Evolutionary conservation across 2,888 invertebrate species (phyloP).

Genomic region (Chydorus sphaericus): DNA sequence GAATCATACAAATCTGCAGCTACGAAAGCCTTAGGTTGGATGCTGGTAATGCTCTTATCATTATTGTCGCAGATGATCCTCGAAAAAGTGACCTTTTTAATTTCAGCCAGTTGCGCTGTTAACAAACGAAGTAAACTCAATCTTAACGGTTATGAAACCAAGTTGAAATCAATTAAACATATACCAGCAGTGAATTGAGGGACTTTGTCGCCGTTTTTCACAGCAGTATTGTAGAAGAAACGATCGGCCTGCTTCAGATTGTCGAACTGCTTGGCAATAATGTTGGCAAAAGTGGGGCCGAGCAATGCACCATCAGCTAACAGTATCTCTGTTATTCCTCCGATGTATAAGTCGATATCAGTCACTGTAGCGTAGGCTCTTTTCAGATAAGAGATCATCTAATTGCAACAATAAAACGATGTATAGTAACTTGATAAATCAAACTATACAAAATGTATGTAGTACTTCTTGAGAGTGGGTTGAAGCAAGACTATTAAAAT

Average conservation of each 20-base stretch:
- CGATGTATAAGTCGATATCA: conserved; percentile 71
- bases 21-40: not conserved
- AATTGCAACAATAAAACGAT: not conserved
- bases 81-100: not conserved
- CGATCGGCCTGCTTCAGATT: conserved; percentile 52
- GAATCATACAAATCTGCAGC: not conserved
- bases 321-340: conserved; percentile 64
- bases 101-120: not conserved
- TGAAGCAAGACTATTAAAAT: not conserved
- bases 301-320: conserved; percentile 55
- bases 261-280: conserved; percentile 70
- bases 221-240: not conserved
- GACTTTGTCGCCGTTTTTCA: not conserved
- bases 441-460: no score
- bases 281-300: conserved; percentile 75
- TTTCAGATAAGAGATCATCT: not conserved
- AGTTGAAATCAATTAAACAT: no score
- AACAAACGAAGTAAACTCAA: no score
- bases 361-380: conserved; percentile 45
- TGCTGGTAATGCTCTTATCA: not conserved
- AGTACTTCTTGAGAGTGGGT: not conserved
- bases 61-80: not conserved
- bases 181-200: not conserved
- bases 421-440: no score
- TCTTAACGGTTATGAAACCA: no score